phyloP scores from a whole-genome alignment of 2,888 invertebrate genomes.

The Acanthacorydalis orientalis region DNA sequence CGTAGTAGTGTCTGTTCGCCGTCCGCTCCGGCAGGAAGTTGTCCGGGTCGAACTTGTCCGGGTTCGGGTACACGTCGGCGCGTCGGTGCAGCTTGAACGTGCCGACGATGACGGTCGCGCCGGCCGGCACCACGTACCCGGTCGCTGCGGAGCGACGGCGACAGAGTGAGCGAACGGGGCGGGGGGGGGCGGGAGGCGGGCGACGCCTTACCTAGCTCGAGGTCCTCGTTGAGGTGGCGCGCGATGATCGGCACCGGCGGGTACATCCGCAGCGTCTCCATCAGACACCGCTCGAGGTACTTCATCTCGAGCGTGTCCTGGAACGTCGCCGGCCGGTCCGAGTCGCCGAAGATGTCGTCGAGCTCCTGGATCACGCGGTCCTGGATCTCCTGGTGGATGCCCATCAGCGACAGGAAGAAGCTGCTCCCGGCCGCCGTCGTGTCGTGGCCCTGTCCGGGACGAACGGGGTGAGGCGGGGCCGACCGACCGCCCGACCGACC shows the following conservation, averaged over 20 bases:
- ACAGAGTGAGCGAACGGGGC: not conserved
- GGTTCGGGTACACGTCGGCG: conserved; percentile 47
- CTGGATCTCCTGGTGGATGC: conserved; percentile 65
- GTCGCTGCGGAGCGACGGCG: conserved; percentile 33
- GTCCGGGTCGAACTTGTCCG: conserved; percentile 57
- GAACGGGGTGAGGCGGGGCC: too few relatives aligned
- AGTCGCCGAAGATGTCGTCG: conserved; percentile 60
- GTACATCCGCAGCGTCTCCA: conserved; percentile 60
- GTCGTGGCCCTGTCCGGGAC: conserved; percentile 63
- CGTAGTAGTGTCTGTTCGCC: conserved; percentile 59
- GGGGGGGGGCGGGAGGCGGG: too few relatives aligned
- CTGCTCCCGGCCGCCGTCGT: conserved; percentile 76
- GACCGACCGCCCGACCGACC: too few relatives aligned
- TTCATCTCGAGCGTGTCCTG: conserved; percentile 68
- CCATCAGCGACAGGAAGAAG: conserved; percentile 71
- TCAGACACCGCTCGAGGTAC: conserved; percentile 59
- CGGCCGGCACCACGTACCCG: conserved; percentile 47
- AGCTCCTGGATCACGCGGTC: conserved; percentile 55
- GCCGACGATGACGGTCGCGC: conserved; percentile 47
- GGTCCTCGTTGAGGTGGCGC: conserved; percentile 48
- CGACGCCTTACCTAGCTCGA: conserved; percentile 38
- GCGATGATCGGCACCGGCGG: conserved; percentile 69
- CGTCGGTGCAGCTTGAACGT: conserved; percentile 52
- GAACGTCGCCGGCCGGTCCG: conserved; percentile 58
- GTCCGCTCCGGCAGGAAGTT: conserved; percentile 64